Conservation (phyloP, 2,888 invertebrate genomes). For the Stegana nigrithorax region DNA sequence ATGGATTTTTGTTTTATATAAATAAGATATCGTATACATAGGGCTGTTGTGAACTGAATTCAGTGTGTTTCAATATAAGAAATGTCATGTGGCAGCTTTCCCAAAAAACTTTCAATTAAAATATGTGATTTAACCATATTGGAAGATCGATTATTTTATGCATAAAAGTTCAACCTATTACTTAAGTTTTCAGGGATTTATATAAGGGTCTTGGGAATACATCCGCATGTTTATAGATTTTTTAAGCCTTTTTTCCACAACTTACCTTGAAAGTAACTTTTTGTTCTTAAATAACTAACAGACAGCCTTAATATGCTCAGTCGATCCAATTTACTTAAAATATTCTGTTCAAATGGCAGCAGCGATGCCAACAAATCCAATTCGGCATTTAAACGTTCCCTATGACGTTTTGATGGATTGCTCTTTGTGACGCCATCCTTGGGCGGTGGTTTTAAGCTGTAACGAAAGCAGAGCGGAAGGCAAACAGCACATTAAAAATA, state of each 20-base stretch:
- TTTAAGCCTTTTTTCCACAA: conserved; percentile 14
- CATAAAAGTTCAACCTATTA: too few species aligned
- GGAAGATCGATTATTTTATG: background rate
- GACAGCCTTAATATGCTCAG: conserved; percentile 97
- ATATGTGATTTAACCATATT: background rate
- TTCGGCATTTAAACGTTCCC: conserved; percentile 97
- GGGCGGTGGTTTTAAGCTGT: conserved; percentile 92
- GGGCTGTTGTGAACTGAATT: too few species aligned
- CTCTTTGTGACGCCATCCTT: conserved; percentile 96
- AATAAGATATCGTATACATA: too few species aligned
- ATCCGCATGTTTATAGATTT: too few species aligned
- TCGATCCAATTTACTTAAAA: conserved; percentile 97
- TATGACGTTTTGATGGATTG: conserved; percentile 98
- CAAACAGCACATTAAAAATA: conserved; percentile 7
- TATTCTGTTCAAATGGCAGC: conserved; percentile 97
- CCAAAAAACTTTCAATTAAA: background rate
- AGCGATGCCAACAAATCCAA: conserved; percentile 95
- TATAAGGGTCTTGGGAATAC: too few species aligned
- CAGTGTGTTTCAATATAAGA: too few species aligned
- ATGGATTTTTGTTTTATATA: too few species aligned
- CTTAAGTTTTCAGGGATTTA: too few species aligned
- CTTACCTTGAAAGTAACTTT: conserved; percentile 99
- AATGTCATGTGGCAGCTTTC: too few species aligned
- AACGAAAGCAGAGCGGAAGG: too few species aligned
- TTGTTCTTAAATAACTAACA: conserved; percentile 98